A percentile compares a stretch with the other conserved stretches of the same genome.
Conservation (phyloP, 2,888 invertebrate species). For the Dolomedes plantarius region DNA sequence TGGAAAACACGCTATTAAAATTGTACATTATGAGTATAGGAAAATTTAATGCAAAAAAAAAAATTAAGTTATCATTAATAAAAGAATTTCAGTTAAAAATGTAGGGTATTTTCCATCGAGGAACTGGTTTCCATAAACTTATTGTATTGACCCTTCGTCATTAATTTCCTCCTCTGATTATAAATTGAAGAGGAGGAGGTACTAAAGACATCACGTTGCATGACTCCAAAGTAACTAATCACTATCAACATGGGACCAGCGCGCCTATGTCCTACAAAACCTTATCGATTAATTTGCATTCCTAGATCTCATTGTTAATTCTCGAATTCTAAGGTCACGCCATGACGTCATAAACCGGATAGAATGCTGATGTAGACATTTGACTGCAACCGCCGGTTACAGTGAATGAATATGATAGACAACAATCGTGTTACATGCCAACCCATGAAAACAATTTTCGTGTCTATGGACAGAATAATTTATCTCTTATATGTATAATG, state of each 20-base stretch:
- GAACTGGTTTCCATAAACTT: too few relatives aligned
- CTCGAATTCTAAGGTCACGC: conserved; percentile 32
- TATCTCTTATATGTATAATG: background rate
- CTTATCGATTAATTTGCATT: conserved; percentile 60
- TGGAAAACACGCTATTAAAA: too few relatives aligned
- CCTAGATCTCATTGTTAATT: conserved; percentile 52
- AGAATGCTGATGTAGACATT: conserved; percentile 38
- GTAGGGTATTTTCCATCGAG: too few relatives aligned
- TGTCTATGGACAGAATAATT: background rate
- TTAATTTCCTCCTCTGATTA: background rate
- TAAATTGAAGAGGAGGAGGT: background rate
- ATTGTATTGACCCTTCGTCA: too few relatives aligned
- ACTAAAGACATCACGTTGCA: background rate
- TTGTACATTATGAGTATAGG: too few relatives aligned
- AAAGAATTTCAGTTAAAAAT: too few relatives aligned
- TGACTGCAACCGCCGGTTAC: background rate
- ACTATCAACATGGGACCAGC: conserved; percentile 3
- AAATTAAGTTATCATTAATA: too few relatives aligned
- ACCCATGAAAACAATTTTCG: conserved; percentile 3
- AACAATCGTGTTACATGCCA: background rate
- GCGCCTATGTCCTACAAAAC: conserved; percentile 19
- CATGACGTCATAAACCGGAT: conserved; percentile 36
- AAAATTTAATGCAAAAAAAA: too few relatives aligned
- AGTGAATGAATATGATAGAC: background rate
- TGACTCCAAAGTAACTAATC: background rate